A percentile compares a stretch with the other conserved stretches of the same genome.
Conservation (phyloP, 2,113 vertebrate genomes). For the Manacus vitellinus region DNA sequence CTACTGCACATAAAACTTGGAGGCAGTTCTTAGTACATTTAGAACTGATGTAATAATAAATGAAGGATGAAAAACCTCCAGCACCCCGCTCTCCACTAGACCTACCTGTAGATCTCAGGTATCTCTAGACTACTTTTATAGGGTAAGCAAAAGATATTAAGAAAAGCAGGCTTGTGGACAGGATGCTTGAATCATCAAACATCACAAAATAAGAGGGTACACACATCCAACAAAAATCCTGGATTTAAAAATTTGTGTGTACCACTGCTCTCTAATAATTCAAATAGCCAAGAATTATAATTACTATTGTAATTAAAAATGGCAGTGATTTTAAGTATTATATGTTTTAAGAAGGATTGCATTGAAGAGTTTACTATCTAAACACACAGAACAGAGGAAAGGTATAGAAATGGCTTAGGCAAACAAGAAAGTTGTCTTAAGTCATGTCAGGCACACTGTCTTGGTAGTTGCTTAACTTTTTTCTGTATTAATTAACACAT, state of each 20-base stretch:
- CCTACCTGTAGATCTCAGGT: fast-evolving
- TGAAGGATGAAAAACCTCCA: neutral
- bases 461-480: neutral
- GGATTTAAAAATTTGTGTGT: neutral
- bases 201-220: neutral
- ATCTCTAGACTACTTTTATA: neutral
- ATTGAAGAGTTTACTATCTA: neutral
- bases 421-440: neutral
- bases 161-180: neutral
- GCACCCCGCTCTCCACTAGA: neutral
- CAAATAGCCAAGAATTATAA: neutral
- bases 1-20: neutral
- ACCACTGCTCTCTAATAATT: neutral
- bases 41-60: neutral
- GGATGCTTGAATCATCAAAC: neutral
- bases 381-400: neutral
- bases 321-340: neutral
- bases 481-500: neutral
- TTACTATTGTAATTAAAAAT: neutral
- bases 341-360: neutral
- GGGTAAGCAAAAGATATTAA: neutral
- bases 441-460: neutral
- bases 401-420: neutral
- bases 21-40: neutral
- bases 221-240: neutral